phyloP scores from a whole-genome alignment of 2,888 invertebrate species.

The Plebejus melissa region DNA sequence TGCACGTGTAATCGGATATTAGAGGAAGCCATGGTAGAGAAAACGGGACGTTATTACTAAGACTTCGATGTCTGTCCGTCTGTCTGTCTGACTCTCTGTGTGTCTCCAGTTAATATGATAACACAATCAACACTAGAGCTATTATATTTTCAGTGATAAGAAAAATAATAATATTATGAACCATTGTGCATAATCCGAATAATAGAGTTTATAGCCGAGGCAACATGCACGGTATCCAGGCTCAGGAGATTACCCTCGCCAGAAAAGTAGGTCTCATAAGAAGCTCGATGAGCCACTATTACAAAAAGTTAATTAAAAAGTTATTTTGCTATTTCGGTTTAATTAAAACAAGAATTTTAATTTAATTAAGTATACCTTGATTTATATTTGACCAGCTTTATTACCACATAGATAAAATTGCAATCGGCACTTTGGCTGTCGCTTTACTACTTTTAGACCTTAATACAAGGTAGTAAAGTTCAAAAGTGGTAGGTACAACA shows the following conservation, averaged over 20 bases:
- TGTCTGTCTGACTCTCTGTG: too few species aligned
- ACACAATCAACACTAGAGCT: too few species aligned
- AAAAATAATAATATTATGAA: too few species aligned
- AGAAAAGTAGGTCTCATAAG: background rate
- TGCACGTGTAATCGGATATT: too few species aligned
- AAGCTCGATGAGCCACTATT: background rate
- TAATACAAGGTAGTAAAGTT: background rate
- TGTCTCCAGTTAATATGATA: too few species aligned
- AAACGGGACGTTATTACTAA: too few species aligned
- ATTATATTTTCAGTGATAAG: too few species aligned
- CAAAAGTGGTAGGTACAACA: background rate
- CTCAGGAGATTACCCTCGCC: background rate
- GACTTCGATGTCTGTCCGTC: too few species aligned
- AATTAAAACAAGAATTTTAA: background rate
- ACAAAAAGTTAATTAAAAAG: background rate
- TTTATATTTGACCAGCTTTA: background rate
- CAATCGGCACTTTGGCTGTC: background rate
- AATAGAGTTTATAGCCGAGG: background rate
- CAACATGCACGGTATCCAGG: background rate
- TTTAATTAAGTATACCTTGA: background rate
- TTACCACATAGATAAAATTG: background rate
- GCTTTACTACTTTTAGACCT: background rate
- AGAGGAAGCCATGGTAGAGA: too few species aligned
- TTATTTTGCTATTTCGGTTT: background rate
- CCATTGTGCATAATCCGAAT: background rate